Evolutionary conservation across 2,888 invertebrate species (phyloP).

Genomic region (Ophion ellenae): DNA sequence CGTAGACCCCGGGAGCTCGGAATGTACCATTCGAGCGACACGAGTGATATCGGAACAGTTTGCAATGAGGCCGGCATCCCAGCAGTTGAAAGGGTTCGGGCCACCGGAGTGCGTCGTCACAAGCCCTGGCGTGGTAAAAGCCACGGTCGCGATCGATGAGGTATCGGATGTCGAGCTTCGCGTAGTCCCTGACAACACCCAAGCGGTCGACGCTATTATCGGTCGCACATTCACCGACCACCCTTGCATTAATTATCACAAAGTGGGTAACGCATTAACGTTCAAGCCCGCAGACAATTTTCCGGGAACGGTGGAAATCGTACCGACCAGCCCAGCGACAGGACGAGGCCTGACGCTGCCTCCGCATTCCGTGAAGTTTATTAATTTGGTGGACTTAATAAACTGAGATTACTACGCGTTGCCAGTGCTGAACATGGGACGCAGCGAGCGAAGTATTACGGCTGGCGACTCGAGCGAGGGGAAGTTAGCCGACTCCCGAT

Average conservation of each 20-base stretch:
- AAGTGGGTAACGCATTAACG: neutral
- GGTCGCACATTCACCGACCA: neutral
- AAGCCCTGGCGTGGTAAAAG: too few species aligned
- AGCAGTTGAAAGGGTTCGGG: too few species aligned
- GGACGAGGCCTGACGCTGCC: too few species aligned
- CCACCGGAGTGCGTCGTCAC: too few species aligned
- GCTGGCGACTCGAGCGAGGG: neutral
- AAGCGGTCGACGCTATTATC: conserved; percentile 8
- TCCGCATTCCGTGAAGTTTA: neutral
- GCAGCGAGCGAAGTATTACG: neutral
- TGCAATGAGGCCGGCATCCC: too few species aligned
- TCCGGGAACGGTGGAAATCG: too few species aligned
- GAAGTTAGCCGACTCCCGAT: too few species aligned
- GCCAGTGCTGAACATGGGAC: neutral
- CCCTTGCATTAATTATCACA: neutral
- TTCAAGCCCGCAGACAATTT: neutral
- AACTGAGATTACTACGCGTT: neutral
- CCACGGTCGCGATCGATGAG: too few species aligned
- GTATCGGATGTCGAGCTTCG: neutral
- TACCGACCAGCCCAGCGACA: too few species aligned
- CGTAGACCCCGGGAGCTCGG: too few species aligned
- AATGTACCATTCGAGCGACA: too few species aligned
- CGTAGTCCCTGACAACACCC: conserved; percentile 22
- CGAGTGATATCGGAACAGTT: too few species aligned
- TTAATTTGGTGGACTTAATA: neutral